Evolutionary conservation across 2,888 invertebrate species (phyloP).

Genomic region (Erpobdella octoculata): DNA sequence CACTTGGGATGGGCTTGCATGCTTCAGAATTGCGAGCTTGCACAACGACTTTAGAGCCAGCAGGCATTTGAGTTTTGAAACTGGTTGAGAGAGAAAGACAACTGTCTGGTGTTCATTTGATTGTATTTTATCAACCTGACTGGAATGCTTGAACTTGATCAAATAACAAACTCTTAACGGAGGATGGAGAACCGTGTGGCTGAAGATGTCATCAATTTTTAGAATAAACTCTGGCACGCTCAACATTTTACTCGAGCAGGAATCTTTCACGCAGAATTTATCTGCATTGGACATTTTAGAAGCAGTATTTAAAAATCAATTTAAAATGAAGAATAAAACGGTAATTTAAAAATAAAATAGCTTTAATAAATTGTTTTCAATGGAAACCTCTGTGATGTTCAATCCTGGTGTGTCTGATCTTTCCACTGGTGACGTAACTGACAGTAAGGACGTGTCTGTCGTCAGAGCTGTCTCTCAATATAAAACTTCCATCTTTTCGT

Average conservation of each 20-base stretch:
- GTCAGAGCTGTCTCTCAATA: constrained; percentile 11
- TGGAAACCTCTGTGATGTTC: constrained; percentile 5
- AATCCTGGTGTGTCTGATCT: constrained; percentile 4
- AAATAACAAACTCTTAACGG: constrained; percentile 1
- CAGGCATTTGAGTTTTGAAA: not conserved
- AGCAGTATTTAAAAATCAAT: not conserved
- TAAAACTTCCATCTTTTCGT: not conserved
- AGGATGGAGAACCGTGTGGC: not conserved
- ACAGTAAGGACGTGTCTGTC: constrained; percentile 15
- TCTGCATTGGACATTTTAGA: not conserved
- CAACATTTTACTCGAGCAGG: not conserved
- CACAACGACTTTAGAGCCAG: not conserved
- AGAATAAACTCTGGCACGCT: not conserved
- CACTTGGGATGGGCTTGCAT: not conserved
- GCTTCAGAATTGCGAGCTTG: not conserved
- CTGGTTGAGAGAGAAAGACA: not conserved
- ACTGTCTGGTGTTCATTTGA: not conserved
- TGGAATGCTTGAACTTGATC: not conserved
- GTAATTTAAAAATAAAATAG: not conserved
- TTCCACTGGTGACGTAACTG: not conserved
- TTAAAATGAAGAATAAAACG: not conserved
- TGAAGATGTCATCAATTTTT: not conserved
- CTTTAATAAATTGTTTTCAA: not conserved
- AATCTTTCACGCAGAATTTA: not conserved
- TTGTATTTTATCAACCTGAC: not conserved